Conservation (phyloP, 2,113 vertebrate species). For the Nematolebias whitei region DNA sequence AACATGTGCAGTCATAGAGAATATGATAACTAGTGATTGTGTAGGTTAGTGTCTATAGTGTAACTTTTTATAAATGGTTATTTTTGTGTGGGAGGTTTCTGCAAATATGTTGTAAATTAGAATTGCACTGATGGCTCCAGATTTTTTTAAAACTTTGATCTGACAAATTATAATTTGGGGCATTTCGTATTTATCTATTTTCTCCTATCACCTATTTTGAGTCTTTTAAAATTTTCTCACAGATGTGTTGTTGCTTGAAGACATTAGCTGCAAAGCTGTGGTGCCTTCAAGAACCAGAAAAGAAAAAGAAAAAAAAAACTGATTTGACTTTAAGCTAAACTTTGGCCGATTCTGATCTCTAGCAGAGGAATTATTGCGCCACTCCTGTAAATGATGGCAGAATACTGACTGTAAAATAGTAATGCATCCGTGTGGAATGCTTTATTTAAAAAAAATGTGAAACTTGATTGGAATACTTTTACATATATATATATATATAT, state of each 20-base stretch:
- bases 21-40: constrained; percentile 6
- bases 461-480: background rate
- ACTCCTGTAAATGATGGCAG: background rate
- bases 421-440: constrained; percentile 16
- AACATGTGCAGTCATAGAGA: constrained; percentile 10
- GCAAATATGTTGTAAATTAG: background rate
- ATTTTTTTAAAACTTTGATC: no score
- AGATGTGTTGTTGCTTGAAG: background rate
- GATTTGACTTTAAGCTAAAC: background rate
- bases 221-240: no score
- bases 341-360: no score
- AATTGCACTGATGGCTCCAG: background rate
- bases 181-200: no score
- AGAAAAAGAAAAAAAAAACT: background rate
- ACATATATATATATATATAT: background rate
- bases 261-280: background rate
- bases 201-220: no score
- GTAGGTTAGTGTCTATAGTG: background rate
- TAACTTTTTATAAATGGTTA: constrained; percentile 1
- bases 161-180: no score
- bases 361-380: no score
- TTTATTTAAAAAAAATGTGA: constrained; percentile 1
- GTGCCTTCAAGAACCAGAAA: background rate
- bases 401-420: constrained; percentile 13
- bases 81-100: background rate